A percentile compares a stretch with the other conserved stretches of the same genome.
Conservation (phyloP, 2,113 vertebrate genomes). For the Astur gentilis region DNA sequence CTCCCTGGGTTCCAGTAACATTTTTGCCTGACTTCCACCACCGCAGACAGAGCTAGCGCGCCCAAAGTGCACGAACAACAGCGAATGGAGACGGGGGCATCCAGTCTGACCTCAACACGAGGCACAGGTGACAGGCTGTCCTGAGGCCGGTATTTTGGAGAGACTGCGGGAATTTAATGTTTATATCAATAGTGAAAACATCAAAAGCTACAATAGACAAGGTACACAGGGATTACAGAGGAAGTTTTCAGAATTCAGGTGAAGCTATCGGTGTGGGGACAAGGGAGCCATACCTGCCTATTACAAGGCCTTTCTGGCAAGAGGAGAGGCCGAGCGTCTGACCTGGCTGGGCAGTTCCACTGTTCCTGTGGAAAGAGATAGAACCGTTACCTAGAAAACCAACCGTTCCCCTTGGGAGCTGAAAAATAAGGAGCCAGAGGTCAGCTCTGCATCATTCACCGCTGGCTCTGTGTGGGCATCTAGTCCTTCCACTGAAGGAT, state of each 20-base stretch:
- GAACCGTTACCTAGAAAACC: not conserved
- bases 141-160: not conserved
- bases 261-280: not conserved
- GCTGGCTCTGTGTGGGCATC: not conserved
- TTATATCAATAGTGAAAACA: not conserved
- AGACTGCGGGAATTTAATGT: not conserved
- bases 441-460: not conserved
- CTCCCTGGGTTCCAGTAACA: not conserved
- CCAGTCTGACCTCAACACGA: not conserved
- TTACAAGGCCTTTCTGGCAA: not conserved
- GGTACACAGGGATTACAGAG: not conserved
- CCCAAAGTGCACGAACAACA: not conserved
- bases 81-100: not conserved
- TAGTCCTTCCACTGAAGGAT: not conserved
- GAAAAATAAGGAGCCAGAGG: not conserved
- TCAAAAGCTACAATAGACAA: not conserved
- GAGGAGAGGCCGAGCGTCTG: not conserved
- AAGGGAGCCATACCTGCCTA: not conserved
- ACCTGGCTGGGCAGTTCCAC: not conserved
- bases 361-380: not conserved
- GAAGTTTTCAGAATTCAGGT: not conserved
- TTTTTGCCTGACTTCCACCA: not conserved
- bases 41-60: rapidly evolving
- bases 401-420: not conserved
- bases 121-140: not conserved